Evolutionary conservation across 2,888 invertebrate genomes (phyloP), one percentile per base, ranked within the genome.

Genomic region (Epirrita christyi): DNA sequence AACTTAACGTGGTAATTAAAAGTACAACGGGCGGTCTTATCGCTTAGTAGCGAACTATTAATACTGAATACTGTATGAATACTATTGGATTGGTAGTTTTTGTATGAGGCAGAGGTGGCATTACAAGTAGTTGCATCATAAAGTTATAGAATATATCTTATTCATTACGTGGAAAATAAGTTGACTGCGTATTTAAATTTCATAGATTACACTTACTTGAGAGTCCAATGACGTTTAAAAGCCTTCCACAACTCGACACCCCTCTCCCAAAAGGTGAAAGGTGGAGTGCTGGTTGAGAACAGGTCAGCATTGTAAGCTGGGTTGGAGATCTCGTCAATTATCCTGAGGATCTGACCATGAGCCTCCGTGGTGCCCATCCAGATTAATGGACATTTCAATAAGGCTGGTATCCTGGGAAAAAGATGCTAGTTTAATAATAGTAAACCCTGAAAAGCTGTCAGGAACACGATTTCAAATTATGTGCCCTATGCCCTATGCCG

Each of bases 281-380:
- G 86, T 0, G 80, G 71, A 13, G 54, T 67, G 21, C 57, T 64
- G 0, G 57, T 34, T 0, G 83, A 74, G 45, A 85, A 80, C 4
- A 85, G 6, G 48, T 87, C 87, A 1, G 78, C 73, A 8, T 60
- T 79, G 55, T 81, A 86, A 0, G 87, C 76, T 0, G 88, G 85
- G 55, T 85, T 87, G 0, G 83, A 71, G 0, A 80, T 46, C 2
- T 81, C 85, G 10, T 87, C 87, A 1, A 87, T 67, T 0, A 86
- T 1, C 15, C 75, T 73, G 48, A 87, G 27, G 0, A 80, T 34
- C 21, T 78, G 73, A 78, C 85, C 85, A 44, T 86, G 83, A 0
- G 83, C 76, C 59, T 86, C 86, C 0, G 85, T 83, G 0, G 85
- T 76, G 1, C 68, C 73, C 7, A 83, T 46, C 86, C 87, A 87